A percentile compares a stretch with the other conserved stretches of the same genome.
These are phyloP conservation scores for Drymodes brunneopygia DNA, from an alignment of 2,113 vertebrate species.

Conservation along the genomic window DNA sequence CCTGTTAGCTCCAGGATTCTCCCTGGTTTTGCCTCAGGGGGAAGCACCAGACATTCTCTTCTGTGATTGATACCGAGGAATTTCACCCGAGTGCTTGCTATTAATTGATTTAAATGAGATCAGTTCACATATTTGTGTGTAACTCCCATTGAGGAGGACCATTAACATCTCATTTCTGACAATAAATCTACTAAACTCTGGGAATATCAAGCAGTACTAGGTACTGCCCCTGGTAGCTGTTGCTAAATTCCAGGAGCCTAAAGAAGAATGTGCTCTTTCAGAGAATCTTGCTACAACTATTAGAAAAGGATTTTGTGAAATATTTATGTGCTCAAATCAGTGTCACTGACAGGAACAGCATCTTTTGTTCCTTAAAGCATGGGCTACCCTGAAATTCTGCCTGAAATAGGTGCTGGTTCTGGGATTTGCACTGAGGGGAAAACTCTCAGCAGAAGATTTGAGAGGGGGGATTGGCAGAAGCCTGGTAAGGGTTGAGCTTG, in stretches of 20 bases:
- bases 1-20: neutral
- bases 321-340: fast-evolving
- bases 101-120: slow-evolving; percentile 20
- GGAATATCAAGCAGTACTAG: neutral
- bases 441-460: neutral
- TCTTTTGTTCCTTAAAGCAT: neutral
- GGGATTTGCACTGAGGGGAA: neutral
- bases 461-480: neutral
- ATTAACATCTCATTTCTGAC: neutral
- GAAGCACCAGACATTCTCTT: neutral
- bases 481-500: neutral
- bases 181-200: neutral
- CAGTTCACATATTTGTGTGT: neutral
- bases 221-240: neutral
- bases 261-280: neutral
- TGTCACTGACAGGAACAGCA: neutral
- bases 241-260: neutral
- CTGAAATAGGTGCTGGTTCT: neutral
- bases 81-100: neutral
- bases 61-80: neutral
- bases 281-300: neutral
- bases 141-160: neutral
- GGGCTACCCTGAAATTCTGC: neutral
- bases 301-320: neutral
- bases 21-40: neutral